phyloP scores from a whole-genome alignment of 2,888 invertebrate species.

The Xiphydria camelus region DNA sequence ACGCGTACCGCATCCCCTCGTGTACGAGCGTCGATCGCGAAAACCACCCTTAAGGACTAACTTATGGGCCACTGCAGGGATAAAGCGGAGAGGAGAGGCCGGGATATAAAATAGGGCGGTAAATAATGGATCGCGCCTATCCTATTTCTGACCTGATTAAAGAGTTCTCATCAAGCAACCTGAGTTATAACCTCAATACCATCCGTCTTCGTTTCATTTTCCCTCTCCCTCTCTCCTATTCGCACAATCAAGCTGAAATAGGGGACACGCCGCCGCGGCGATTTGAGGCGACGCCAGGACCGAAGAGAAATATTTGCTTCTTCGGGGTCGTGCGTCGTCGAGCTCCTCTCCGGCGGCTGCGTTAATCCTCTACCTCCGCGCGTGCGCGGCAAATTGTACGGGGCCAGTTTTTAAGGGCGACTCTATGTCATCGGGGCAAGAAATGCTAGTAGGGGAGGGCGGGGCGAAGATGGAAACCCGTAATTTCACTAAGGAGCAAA shows the following conservation, averaged over 20 bases:
- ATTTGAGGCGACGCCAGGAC: not conserved
- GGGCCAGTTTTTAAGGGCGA: no score
- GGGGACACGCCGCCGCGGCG: no score
- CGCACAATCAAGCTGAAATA: constrained; percentile 3
- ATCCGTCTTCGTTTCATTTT: constrained; percentile 4
- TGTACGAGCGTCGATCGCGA: no score
- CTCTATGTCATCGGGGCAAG: no score
- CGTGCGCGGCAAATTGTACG: no score
- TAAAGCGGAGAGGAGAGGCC: not conserved
- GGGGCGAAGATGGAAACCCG: no score
- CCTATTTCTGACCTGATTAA: constrained; percentile 5
- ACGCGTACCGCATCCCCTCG: no score
- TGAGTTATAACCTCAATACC: constrained; percentile 4
- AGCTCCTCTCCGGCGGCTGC: not conserved
- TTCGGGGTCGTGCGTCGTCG: not conserved
- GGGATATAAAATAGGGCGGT: constrained; percentile 3
- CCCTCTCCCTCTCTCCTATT: constrained; percentile 2
- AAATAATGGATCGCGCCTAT: constrained; percentile 7
- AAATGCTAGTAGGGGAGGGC: no score
- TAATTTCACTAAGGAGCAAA: no score
- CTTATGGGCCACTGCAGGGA: not conserved
- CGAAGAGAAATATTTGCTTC: constrained; percentile 3
- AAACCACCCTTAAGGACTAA: not conserved
- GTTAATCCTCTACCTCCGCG: not conserved
- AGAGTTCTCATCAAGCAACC: constrained; percentile 6